Evolutionary conservation across 2,113 vertebrate genomes (phyloP).

Genomic region (Dasyornis broadbenti): DNA sequence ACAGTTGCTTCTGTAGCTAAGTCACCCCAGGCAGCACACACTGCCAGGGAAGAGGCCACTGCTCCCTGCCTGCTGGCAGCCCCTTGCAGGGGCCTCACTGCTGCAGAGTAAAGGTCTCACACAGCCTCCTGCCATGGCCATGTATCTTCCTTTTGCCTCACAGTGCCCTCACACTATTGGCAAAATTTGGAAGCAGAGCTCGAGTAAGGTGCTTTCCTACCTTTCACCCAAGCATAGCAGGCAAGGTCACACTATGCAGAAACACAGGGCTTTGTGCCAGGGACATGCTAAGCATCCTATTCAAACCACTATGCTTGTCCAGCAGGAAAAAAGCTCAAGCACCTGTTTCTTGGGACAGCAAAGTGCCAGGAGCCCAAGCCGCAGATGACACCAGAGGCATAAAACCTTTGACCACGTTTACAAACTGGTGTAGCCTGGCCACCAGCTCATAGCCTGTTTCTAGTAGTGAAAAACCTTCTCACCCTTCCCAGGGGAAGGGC

Average conservation of each 20-base stretch:
- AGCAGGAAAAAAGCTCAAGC: neutral
- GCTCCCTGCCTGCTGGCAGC: neutral
- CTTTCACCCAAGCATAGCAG: neutral
- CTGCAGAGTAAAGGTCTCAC: neutral
- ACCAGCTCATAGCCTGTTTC: neutral
- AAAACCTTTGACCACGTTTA: neutral
- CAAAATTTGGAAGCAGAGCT: neutral
- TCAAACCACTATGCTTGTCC: neutral
- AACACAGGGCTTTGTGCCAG: neutral
- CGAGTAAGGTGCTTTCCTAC: neutral
- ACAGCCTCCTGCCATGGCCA: fast-evolving
- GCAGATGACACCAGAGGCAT: neutral
- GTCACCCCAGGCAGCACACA: fast-evolving
- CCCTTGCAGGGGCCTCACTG: neutral
- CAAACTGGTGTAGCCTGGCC: neutral
- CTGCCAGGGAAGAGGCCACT: neutral
- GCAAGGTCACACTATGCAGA: fast-evolving
- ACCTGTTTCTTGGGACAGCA: neutral
- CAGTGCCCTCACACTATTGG: neutral
- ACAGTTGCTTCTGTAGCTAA: fast-evolving
- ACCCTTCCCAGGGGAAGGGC: no score
- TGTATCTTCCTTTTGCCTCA: fast-evolving
- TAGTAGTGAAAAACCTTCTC: neutral
- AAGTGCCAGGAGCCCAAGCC: neutral
- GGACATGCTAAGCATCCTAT: fast-evolving